Evolutionary conservation across 2,113 vertebrate genomes (phyloP).

Genomic region (Chinchilla lanigera): DNA sequence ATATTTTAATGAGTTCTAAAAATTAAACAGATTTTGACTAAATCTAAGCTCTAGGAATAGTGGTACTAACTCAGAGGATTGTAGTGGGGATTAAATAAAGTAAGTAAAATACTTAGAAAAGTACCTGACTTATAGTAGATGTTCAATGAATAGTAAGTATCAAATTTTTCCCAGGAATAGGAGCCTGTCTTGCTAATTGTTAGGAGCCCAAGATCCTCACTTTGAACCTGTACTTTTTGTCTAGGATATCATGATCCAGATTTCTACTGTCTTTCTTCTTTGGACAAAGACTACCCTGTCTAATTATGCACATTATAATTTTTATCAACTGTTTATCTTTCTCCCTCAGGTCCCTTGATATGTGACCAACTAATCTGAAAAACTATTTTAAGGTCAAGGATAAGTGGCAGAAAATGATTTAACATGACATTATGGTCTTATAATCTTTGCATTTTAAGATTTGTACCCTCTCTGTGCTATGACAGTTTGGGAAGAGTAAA

Average conservation of each 20-base stretch:
- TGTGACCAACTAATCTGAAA: constrained; percentile 32
- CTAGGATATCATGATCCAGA: not conserved
- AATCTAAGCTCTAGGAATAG: not conserved
- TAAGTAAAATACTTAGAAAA: constrained; percentile 1
- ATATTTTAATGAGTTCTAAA: constrained; percentile 29
- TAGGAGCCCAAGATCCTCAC: constrained; percentile 6
- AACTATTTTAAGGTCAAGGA: not conserved
- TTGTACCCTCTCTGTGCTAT: not conserved
- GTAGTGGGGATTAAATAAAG: constrained; percentile 25
- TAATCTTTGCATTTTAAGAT: constrained; percentile 46
- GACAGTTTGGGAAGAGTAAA: not conserved
- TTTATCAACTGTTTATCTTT: constrained; percentile 31
- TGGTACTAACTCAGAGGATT: not conserved
- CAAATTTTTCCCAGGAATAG: not conserved
- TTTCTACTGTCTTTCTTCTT: constrained; percentile 34
- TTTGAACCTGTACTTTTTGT: constrained; percentile 35
- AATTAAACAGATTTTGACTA: constrained; percentile 38
- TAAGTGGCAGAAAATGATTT: constrained; percentile 50
- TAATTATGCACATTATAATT: not conserved
- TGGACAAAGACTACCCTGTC: constrained; percentile 20
- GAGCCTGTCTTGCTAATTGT: not conserved
- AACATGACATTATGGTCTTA: not conserved
- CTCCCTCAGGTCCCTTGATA: not conserved
- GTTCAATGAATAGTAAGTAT: not conserved
- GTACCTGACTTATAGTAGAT: not conserved